Evolutionary conservation across 2,797 vertebrate species (phyloP), one percentile per base, ranked within the genome.

Genomic region (Micropoecilia bifurca): DNA sequence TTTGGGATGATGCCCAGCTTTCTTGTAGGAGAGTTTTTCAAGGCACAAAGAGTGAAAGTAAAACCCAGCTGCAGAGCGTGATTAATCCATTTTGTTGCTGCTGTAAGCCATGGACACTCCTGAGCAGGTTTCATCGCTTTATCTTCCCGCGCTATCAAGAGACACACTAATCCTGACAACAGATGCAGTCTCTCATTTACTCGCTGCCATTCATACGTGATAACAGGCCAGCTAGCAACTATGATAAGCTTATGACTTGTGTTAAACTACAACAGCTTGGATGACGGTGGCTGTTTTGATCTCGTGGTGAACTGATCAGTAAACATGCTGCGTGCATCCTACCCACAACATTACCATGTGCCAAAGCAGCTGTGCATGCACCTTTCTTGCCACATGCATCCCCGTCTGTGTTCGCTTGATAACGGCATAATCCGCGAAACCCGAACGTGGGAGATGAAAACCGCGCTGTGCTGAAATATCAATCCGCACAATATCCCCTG

Each of bases 141-240:
- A 75, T 86, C 78, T 80, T 86, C 79, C 83, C 73, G 71, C 71
- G 73, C n/a, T 82, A 82, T 74, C 85, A 76, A 74, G 84, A 85
- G 78, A 85, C 78, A 59, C 63, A 57, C 79, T 90, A 80, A 87
- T 88, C 88, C 89, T 76, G 80, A 80, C 59, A 85, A 80, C 81
- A 83, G 81, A 90, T 88, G 85, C 61, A 69, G 57, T 30, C 46
- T 90, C 85, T 86, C 78, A 89, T 91, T 92, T 87, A 87, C 81
- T 72, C 45, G 45, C 75, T 79, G 81, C 55, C 73, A 63, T 81
- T 90, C 80, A 85, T 86, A 76, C 16, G 48, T 59, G 75, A 77
- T 79, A 83, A 87, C 74, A 36, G 73, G 33, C 20, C 55, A 71
- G 36, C 71, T 46, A 59, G 25, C 30, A 33, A 72, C 73, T 71